Base-by-base conservation (phyloP, 2,113 vertebrate species). In the Nymphicus hollandicus region DNA sequence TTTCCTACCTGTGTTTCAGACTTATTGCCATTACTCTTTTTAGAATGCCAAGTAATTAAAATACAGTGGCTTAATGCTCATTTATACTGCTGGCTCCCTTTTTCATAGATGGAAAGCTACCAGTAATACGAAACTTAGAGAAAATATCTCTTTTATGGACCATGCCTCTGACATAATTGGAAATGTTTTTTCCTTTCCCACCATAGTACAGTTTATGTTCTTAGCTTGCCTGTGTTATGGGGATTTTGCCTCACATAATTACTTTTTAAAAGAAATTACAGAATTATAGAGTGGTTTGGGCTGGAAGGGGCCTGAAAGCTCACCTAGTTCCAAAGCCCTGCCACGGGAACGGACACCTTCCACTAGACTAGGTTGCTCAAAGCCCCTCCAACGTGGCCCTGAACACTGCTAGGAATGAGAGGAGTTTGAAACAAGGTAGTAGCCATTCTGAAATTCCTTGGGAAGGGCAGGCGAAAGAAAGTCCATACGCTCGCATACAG, bases 401-500 rank as follows among this genome's bases (percentile, higher is more conserved):
- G 52, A 53, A 53, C 28, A 18, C 52, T 53, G 28, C 10, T 16
- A 53, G 52, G 28, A 53, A 53, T 53, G 52, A 35, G 56, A 58
- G 37, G 28, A 29, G n/a, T 55, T 77, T 20, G 66, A 56, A 85
- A 56, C 29, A 23, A 29, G 27, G 29, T 13, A 33, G 63, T 61
- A 33, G 39, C 50, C 52, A 41, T 66, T 60, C 28, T 46, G 60
- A 43, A 47, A 3, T 10, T 77, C 43, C 29, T 41, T 25, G 41
- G 10, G 10, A 14, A 39, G 52, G 17, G 7, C 31, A 17, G 20
- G 20, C 22, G 23, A 25, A 5, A n/a, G 46, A 8, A 33, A 72
- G 41, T 10, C n/a, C 50, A 0, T 2, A 23, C 37, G 6, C 2
- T 9, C 2, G 23, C 28, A 4, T 5, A 20, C 41, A 3, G 25